phyloP scores from a whole-genome alignment of 2,888 invertebrate species.

The Amorpha juglandis region DNA sequence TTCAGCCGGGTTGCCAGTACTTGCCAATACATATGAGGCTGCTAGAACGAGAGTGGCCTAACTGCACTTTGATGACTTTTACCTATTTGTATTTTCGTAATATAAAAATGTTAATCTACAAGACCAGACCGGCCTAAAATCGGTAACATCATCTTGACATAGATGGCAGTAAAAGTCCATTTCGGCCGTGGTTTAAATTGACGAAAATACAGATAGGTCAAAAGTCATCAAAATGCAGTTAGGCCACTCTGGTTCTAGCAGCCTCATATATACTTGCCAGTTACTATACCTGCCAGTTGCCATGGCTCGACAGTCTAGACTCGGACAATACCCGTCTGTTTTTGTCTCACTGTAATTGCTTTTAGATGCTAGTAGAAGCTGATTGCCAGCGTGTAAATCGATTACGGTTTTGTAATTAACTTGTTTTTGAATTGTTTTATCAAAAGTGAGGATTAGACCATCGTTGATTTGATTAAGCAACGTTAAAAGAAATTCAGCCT shows the following conservation, averaged over 20 bases:
- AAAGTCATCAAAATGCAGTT: too few relatives aligned
- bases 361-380: background rate
- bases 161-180: too few relatives aligned
- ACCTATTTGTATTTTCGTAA: too few relatives aligned
- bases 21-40: background rate
- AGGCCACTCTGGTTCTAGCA: too few relatives aligned
- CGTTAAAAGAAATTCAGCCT: too few relatives aligned
- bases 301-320: background rate
- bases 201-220: too few relatives aligned
- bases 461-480: background rate
- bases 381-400: background rate
- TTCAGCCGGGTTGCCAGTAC: conserved; percentile 30
- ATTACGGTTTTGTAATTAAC: background rate
- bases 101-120: too few relatives aligned
- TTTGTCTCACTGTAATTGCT: conserved; percentile 9
- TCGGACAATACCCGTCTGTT: conserved; percentile 1
- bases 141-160: too few relatives aligned
- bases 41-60: too few relatives aligned
- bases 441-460: background rate
- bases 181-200: too few relatives aligned
- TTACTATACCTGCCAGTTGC: background rate
- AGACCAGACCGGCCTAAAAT: too few relatives aligned
- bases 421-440: background rate
- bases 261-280: background rate
- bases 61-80: too few relatives aligned